Conservation (phyloP, 2,888 invertebrate genomes). For the Megaustenia siamemsis region DNA sequence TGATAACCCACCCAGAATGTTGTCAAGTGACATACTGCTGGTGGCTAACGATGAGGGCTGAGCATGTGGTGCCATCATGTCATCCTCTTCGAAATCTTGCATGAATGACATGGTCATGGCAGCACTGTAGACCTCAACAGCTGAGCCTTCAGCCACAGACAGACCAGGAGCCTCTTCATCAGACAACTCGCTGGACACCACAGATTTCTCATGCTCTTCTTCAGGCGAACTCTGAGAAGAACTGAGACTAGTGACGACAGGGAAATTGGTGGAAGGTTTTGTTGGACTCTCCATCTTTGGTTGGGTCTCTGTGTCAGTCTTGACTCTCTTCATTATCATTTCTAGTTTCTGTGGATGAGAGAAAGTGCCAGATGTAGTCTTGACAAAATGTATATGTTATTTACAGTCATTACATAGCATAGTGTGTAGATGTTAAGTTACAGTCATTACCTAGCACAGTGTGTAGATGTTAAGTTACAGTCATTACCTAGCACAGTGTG, state of each 20-base stretch:
- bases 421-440: too few species aligned
- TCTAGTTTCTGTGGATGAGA: conserved; percentile 72
- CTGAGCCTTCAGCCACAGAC: conserved; percentile 4
- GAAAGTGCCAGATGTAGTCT: neutral
- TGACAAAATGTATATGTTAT: neutral
- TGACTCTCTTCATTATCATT: conserved; percentile 79
- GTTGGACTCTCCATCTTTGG: conserved; percentile 58
- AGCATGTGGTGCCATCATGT: conserved; percentile 6
- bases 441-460: too few species aligned
- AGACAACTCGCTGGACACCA: conserved; percentile 1
- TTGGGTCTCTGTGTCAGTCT: conserved; percentile 61
- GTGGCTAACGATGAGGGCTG: neutral
- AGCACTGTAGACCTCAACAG: conserved; percentile 8
- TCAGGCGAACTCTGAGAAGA: conserved; percentile 61
- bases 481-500: too few species aligned
- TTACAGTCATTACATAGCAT: too few species aligned
- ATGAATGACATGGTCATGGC: conserved; percentile 44
- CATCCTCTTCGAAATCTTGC: conserved; percentile 9
- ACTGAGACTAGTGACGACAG: conserved; percentile 63
- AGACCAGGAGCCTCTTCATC: conserved; percentile 14
- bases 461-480: too few species aligned
- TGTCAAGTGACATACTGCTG: conserved; percentile 39
- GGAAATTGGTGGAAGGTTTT: conserved; percentile 65
- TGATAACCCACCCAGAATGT: conserved; percentile 28
- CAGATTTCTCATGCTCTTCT: conserved; percentile 54